Percentiles rank a stretch among this genome's conserved stretches.
Evolutionary conservation across 2,888 invertebrate genomes (phyloP).

Genomic region (Seira ritae): DNA sequence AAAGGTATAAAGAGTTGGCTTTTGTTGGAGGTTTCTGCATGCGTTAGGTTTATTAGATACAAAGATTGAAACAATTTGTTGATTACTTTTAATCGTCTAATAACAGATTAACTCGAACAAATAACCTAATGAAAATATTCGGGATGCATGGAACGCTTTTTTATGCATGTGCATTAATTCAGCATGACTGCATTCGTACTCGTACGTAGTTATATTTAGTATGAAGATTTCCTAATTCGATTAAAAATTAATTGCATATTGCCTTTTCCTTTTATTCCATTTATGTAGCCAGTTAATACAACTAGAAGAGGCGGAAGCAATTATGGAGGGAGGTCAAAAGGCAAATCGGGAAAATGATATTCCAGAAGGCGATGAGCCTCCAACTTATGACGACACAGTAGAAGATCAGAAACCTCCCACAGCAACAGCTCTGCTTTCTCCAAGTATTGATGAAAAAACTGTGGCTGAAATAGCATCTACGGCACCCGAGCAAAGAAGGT

Average conservation of each 20-base stretch:
- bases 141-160: too few species aligned
- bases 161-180: too few species aligned
- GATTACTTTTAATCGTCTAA: too few species aligned
- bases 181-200: too few species aligned
- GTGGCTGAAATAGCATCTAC: constrained; percentile 62
- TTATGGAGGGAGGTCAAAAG: constrained; percentile 27
- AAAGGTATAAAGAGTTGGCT: too few species aligned
- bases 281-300: constrained; percentile 64
- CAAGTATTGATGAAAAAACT: constrained; percentile 58
- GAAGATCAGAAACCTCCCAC: background rate
- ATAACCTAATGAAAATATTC: too few species aligned
- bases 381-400: constrained; percentile 5
- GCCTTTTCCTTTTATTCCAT: background rate
- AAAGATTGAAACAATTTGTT: too few species aligned
- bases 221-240: background rate
- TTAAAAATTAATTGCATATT: background rate
- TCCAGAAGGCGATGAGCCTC: constrained; percentile 8
- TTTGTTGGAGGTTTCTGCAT: too few species aligned
- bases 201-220: background rate
- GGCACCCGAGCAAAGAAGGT: constrained; percentile 69
- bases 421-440: background rate
- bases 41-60: too few species aligned
- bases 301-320: constrained; percentile 61
- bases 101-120: background rate
- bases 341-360: constrained; percentile 19